These are phyloP conservation scores for Alfaro cultratus DNA, from an alignment of 2,797 vertebrate genomes.

Conservation along the genomic window DNA sequence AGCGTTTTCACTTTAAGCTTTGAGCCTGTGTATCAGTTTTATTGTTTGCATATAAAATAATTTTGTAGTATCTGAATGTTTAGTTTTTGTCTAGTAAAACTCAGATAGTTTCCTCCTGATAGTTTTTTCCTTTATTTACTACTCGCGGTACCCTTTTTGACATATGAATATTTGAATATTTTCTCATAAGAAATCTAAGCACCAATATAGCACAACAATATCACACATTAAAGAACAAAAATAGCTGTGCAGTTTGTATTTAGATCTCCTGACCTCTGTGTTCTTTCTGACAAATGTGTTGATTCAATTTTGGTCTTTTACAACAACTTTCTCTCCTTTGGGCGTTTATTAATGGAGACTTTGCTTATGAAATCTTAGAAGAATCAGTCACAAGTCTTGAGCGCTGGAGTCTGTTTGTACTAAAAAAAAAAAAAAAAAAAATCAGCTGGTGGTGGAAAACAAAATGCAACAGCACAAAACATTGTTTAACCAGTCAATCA, in stretches of 20 bases:
- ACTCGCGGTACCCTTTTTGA: not conserved
- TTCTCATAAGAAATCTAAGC: not conserved
- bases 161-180: not conserved
- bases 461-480: conserved; percentile 2
- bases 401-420: conserved; percentile 16
- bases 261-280: conserved; percentile 46
- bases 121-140: not conserved
- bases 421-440: not conserved
- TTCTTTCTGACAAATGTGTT: conserved; percentile 62
- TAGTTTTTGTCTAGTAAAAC: not conserved
- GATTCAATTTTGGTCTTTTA: conserved; percentile 67
- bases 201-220: not conserved
- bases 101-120: not conserved
- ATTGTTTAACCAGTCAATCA: not conserved
- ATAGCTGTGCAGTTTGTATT: conserved; percentile 41
- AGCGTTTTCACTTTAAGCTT: not conserved
- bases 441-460: not conserved
- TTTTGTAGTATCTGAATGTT: not conserved
- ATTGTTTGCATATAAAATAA: not conserved
- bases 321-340: conserved; percentile 56
- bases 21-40: not conserved
- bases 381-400: conserved; percentile 28
- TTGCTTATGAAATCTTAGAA: conserved; percentile 55
- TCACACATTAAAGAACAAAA: not conserved
- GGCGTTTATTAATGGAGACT: conserved; percentile 72